Conservation (phyloP, 2,888 invertebrate species). For the Colostygia pectinataria region DNA sequence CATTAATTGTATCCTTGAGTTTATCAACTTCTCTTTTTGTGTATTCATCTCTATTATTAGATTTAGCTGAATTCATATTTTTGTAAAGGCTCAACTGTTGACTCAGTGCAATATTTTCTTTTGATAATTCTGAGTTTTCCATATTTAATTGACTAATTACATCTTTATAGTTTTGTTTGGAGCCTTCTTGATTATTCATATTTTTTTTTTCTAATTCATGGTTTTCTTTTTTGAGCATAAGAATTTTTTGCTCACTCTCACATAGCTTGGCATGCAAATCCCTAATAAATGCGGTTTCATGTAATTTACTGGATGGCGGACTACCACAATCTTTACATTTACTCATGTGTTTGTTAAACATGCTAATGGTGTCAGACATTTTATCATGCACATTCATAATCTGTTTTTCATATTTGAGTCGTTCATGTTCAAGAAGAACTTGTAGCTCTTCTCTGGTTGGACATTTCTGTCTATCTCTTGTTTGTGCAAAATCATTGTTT, state of each 20-base stretch:
- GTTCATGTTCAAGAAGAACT: slow-evolving; percentile 65
- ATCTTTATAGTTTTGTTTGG: slow-evolving; percentile 68
- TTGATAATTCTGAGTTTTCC: slow-evolving; percentile 72
- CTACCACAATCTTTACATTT: slow-evolving; percentile 50
- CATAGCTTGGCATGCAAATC: slow-evolving; percentile 72
- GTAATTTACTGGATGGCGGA: slow-evolving; percentile 36
- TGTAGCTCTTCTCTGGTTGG: slow-evolving; percentile 67
- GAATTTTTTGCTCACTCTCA: slow-evolving; percentile 75
- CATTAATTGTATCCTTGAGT: slow-evolving; percentile 59
- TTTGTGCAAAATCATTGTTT: slow-evolving; percentile 39
- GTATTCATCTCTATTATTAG: slow-evolving; percentile 50
- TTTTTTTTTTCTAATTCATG: slow-evolving; percentile 60
- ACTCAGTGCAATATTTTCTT: slow-evolving; percentile 70
- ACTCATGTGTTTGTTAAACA: slow-evolving; percentile 61
- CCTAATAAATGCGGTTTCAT: slow-evolving; percentile 59
- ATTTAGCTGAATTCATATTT: slow-evolving; percentile 50
- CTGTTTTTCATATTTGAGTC: slow-evolving; percentile 70
- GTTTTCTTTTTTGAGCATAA: slow-evolving; percentile 77
- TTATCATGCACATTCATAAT: slow-evolving; percentile 63
- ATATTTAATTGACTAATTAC: slow-evolving; percentile 69
- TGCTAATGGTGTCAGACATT: slow-evolving; percentile 62
- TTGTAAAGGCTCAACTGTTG: slow-evolving; percentile 66
- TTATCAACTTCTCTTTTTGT: slow-evolving; percentile 55
- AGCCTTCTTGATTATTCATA: slow-evolving; percentile 47
- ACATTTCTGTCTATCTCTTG: slow-evolving; percentile 48